Evolutionary conservation across 1,140 invertebrate genomes (phyloP), one percentile per base, ranked within the genome.

Genomic region (Wasmannia auropunctata): DNA sequence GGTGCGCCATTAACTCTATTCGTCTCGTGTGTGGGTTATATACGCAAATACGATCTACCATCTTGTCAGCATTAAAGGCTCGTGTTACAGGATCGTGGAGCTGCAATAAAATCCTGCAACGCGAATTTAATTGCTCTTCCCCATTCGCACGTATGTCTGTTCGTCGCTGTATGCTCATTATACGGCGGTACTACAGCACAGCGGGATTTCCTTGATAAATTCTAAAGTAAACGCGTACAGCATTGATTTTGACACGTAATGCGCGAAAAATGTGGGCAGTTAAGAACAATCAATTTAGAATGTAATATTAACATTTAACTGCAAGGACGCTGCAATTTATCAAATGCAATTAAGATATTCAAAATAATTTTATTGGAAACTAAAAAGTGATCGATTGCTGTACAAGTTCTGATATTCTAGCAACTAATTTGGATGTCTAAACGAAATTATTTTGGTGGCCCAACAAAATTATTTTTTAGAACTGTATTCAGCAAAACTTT

Each of bases 51-150:
- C 11, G n/a, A 25, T 67, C 22, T 22, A 79, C 31, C 43, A 80
- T 67, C 19, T 69, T n/a, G n/a, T n/a, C n/a, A 14, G 19, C 25
- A 60, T 49, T 74, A 60, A 84, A 60, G 69, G 28, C 40, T 10
- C 22, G 37, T 43, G 65, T 46, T 75, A 62, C 80, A 28, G 19
- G 25, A 74, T 83, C 11, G 14, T 46, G 69, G 40, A 84, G 22
- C 11, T 37, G 37, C 43, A 58, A 75, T 84, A 75, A 84, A 84
- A 40, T 75, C 43, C 37, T 31, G 19, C 54, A 40, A 84, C 46
- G 80, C 40, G 54, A 75, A 84, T 74, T 84, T 84, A 84, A 84
- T 75, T 75, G 54, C 69, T 84, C 7, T 75, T 40, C 14, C 37
- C 28, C 72, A 31, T 70, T 56, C 51, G 19, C 56, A 58, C 31